phyloP scores from a whole-genome alignment of 2,113 vertebrate species.

The Erythrocercus mccallii region DNA sequence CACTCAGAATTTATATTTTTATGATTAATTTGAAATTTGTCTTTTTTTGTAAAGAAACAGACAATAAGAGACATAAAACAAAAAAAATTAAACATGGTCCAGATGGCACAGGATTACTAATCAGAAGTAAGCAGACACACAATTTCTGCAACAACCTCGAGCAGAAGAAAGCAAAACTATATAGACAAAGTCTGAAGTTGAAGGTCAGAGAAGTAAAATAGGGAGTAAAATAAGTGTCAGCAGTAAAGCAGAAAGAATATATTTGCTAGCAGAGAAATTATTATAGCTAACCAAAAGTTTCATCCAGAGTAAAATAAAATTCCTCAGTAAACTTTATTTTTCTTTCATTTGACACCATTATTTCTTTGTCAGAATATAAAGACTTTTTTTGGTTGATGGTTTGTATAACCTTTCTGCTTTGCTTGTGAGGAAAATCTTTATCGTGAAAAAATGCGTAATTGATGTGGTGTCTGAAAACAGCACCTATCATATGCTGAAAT shows the following conservation, averaged over 20 bases:
- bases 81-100: not conserved
- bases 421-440: not conserved
- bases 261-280: not conserved
- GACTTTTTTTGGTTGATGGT: not conserved
- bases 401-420: not conserved
- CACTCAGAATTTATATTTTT: not conserved
- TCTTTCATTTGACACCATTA: not conserved
- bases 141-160: not conserved
- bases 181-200: not conserved
- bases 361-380: not conserved
- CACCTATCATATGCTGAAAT: not conserved
- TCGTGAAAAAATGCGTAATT: not conserved
- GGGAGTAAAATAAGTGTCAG: not conserved
- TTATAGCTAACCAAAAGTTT: not conserved
- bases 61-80: not conserved
- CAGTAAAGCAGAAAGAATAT: not conserved
- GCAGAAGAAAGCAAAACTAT: not conserved
- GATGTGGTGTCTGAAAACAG: not conserved
- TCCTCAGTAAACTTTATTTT: not conserved
- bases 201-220: not conserved
- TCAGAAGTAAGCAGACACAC: not conserved
- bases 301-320: not conserved
- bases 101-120: not conserved
- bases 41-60: not conserved
- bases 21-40: not conserved